These are phyloP conservation scores for Congeria kusceri DNA, from an alignment of 2,888 invertebrate species.

Conservation along the genomic window DNA sequence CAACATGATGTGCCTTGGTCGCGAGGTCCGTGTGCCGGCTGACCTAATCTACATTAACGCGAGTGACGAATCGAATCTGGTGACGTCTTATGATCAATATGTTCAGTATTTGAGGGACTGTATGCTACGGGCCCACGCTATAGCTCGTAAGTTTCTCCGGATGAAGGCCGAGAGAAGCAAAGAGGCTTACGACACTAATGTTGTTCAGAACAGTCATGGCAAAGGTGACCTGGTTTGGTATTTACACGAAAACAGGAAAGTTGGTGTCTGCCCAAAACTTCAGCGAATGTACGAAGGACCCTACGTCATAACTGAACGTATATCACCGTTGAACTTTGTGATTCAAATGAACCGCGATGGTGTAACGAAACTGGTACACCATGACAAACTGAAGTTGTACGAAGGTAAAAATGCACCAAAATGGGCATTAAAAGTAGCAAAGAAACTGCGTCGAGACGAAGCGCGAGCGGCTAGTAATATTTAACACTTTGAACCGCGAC, in stretches of 20 bases:
- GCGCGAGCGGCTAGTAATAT: too few relatives aligned
- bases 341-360: not conserved
- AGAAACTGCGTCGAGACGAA: not conserved
- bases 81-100: not conserved
- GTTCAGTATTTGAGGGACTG: not conserved
- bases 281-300: not conserved
- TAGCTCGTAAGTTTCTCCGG: not conserved
- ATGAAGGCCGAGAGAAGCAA: not conserved
- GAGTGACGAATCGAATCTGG: not conserved
- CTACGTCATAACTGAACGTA: not conserved
- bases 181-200: not conserved
- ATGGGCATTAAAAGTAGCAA: not conserved
- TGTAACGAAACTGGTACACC: not conserved
- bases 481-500: too few relatives aligned
- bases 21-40: conserved; percentile 35
- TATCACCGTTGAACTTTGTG: not conserved
- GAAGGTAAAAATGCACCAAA: not conserved
- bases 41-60: conserved; percentile 27
- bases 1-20: conserved; percentile 34
- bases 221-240: not conserved
- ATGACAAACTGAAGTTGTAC: not conserved
- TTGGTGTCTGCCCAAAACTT: not conserved
- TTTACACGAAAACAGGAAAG: not conserved
- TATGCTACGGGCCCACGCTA: not conserved
- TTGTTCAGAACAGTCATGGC: not conserved